Conservation (phyloP, 2,888 invertebrate species). For the Diadromus collaris region DNA sequence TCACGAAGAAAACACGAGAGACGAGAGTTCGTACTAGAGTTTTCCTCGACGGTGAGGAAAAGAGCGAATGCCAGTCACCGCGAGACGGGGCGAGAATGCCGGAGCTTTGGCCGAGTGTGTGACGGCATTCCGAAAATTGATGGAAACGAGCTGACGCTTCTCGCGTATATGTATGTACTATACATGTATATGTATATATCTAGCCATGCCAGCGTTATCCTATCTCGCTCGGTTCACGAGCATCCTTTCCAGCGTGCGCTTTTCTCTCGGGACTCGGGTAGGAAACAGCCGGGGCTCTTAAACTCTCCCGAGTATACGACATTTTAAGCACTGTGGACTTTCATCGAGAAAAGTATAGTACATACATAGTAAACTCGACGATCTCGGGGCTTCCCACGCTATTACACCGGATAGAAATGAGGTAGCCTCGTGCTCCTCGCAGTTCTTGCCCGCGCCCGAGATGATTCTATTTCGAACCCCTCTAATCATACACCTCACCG, state of each 20-base stretch:
- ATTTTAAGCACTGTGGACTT: constrained; percentile 19
- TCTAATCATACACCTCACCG: constrained; percentile 61
- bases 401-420: constrained; percentile 51
- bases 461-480: constrained; percentile 55
- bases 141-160: constrained; percentile 69
- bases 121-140: constrained; percentile 74
- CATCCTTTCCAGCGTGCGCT: background rate
- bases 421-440: constrained; percentile 28
- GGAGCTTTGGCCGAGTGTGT: constrained; percentile 62
- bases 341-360: constrained; percentile 44
- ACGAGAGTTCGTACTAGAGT: constrained; percentile 37
- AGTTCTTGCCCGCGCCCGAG: constrained; percentile 34
- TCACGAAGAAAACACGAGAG: constrained; percentile 54
- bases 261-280: constrained; percentile 1
- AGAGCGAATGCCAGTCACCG: background rate
- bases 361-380: constrained; percentile 27
- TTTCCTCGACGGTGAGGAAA: background rate
- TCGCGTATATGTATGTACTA: background rate
- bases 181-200: no score
- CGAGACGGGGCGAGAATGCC: constrained; percentile 30
- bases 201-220: no score
- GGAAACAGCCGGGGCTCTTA: background rate
- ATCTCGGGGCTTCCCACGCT: constrained; percentile 62
- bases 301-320: background rate
- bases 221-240: background rate